phyloP scores from a whole-genome alignment of 2,797 vertebrate species.

The Otolemur crassicaudatus region DNA sequence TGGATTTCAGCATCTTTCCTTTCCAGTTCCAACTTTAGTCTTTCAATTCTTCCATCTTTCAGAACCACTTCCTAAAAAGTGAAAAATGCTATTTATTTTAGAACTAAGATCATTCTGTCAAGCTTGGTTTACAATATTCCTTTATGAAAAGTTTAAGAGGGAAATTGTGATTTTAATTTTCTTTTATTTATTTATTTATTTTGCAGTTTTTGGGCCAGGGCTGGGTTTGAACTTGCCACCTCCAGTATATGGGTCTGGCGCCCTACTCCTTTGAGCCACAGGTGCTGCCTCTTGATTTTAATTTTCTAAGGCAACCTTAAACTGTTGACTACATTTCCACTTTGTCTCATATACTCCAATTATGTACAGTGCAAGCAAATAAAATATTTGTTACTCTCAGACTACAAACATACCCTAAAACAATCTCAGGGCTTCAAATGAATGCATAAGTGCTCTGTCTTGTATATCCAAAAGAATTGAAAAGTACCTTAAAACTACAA shows the following conservation, averaged over 20 bases:
- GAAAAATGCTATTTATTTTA: slow-evolving; percentile 65
- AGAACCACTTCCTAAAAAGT: slow-evolving; percentile 81
- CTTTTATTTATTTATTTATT: too few species aligned
- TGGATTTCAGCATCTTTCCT: slow-evolving; percentile 96
- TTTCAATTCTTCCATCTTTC: slow-evolving; percentile 94
- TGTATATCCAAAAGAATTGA: slow-evolving; percentile 12
- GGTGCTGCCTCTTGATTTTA: background rate
- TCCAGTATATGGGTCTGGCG: too few species aligned
- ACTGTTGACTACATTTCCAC: slow-evolving; percentile 42
- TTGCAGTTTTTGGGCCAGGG: too few species aligned
- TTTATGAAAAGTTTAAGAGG: slow-evolving; percentile 42
- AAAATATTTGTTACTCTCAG: slow-evolving; percentile 53
- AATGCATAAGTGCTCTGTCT: slow-evolving; percentile 5
- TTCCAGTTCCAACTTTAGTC: slow-evolving; percentile 94
- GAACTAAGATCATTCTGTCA: background rate
- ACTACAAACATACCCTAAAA: background rate
- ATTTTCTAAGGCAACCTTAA: slow-evolving; percentile 62
- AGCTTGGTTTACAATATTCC: slow-evolving; percentile 18
- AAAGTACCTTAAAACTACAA: background rate
- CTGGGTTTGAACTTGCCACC: too few species aligned
- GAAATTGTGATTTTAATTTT: background rate
- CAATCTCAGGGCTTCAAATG: slow-evolving; percentile 40
- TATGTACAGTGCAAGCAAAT: slow-evolving; percentile 14
- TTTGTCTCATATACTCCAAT: slow-evolving; percentile 23
- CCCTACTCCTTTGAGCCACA: too few species aligned